A percentile compares a stretch with the other conserved stretches of the same genome.
phyloP scores from a whole-genome alignment of 2,113 vertebrate species.

The Callipepla californica region DNA sequence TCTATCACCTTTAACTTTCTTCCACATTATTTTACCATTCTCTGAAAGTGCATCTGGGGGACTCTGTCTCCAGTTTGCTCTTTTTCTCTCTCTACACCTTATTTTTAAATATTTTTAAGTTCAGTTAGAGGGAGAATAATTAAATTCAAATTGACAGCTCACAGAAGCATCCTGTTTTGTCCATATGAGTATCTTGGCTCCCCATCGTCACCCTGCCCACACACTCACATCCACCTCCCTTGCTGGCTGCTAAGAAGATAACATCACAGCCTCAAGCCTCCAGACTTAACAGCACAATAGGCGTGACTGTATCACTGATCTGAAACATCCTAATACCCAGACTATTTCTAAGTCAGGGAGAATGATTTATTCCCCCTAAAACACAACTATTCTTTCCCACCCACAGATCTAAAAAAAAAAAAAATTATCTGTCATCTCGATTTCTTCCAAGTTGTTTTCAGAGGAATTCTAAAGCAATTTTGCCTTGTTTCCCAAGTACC shows the following conservation, averaged over 20 bases:
- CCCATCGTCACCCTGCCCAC: background rate
- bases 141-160: slow-evolving; percentile 21
- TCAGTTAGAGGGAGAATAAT: slow-evolving; percentile 13
- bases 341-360: background rate
- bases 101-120: background rate
- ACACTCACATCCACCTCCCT: background rate
- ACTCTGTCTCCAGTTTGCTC: background rate
- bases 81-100: background rate
- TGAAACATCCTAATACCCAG: background rate
- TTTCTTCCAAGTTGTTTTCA: background rate
- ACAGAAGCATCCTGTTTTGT: slow-evolving; percentile 3
- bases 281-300: background rate
- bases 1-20: background rate
- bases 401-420: background rate
- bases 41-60: background rate
- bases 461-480: background rate
- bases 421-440: background rate
- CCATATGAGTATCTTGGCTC: background rate
- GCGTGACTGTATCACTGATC: background rate
- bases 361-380: background rate
- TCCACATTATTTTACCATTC: background rate
- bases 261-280: background rate
- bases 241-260: background rate
- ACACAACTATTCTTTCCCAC: background rate
- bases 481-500: background rate